Evolutionary conservation across 2,113 vertebrate genomes (phyloP).

Genomic region (Muntiacus muntjak): DNA sequence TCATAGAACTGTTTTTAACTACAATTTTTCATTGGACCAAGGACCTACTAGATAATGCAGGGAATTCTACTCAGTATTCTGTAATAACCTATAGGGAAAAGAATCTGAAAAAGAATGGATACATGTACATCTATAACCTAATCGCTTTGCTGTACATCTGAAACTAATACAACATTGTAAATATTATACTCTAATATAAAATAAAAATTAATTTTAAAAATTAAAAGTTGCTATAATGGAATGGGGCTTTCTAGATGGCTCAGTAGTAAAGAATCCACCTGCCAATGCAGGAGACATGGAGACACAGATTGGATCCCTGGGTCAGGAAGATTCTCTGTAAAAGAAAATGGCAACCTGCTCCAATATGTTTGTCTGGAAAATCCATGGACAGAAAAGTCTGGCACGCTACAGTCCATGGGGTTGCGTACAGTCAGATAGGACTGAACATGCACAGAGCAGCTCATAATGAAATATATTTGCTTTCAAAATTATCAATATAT

Average conservation of each 20-base stretch:
- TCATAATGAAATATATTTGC: neutral
- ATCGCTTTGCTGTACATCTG: neutral
- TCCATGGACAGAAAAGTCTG: neutral
- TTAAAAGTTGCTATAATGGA: neutral
- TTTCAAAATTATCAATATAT: neutral
- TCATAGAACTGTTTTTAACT: neutral
- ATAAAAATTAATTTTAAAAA: neutral
- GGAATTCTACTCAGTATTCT: neutral
- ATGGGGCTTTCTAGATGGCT: neutral
- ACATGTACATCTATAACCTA: neutral
- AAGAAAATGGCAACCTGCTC: neutral
- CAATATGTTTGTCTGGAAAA: neutral
- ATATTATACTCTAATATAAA: neutral
- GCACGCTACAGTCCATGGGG: neutral
- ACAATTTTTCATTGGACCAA: neutral
- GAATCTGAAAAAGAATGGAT: neutral
- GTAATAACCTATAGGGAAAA: neutral
- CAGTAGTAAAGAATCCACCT: neutral
- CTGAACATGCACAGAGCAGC: neutral
- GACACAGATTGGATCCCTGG: neutral
- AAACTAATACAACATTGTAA: neutral
- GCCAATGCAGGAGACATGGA: neutral
- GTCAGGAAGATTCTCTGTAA: neutral
- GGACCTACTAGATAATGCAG: neutral
- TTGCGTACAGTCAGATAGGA: neutral